Evolutionary conservation across 2,888 invertebrate species (phyloP), one percentile per base, ranked within the genome.

Genomic region (Melanophora roralis): DNA sequence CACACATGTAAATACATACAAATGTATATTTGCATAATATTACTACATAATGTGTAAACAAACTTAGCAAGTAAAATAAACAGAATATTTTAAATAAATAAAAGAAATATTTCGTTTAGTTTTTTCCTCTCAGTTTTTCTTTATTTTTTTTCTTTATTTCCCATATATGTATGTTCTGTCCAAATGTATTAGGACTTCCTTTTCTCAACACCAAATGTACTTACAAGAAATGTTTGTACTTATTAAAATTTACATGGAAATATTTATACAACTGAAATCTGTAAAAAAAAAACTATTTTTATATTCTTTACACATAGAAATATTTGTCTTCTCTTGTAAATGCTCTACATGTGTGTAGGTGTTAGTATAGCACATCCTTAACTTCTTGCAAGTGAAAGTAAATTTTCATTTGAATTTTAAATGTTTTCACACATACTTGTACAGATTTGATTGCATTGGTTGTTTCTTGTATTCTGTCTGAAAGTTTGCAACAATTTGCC

Each of bases 381-480:
- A 51, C 51, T 14, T 47, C 57, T 68, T 76, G 80, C 4, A 36
- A 80, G 80, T 76, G 80, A 72, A 76, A 80, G 80, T 76, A 72
- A 51, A 76, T 76, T 60, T 72, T 36, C 51, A 67, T 72, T 72
- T 72, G 60, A 55, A 72, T 62, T 67, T 67, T 27, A 72, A 60
- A 69, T 60, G 69, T 69, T 69, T 69, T 64, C 47, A 64, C 69
- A 76, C 69, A 69, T 34, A 34, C 38, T 65, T 67, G 23, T 45
- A 62, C 21, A 45, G 62, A 67, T 55, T 67, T 36, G 36, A 36
- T 8, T 43, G 36, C 38, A 12, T 53, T 19, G 7, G 40, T 49
- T 16, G 45, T 14, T n/a, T n/a, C n/a, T n/a, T n/a, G n/a, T n/a
- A n/a, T n/a, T n/a, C n/a, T 45, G 16, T 2, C 19, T 16, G 21